phyloP scores from a whole-genome alignment of 2,888 invertebrate species.

The Linnaemya vulpina region DNA sequence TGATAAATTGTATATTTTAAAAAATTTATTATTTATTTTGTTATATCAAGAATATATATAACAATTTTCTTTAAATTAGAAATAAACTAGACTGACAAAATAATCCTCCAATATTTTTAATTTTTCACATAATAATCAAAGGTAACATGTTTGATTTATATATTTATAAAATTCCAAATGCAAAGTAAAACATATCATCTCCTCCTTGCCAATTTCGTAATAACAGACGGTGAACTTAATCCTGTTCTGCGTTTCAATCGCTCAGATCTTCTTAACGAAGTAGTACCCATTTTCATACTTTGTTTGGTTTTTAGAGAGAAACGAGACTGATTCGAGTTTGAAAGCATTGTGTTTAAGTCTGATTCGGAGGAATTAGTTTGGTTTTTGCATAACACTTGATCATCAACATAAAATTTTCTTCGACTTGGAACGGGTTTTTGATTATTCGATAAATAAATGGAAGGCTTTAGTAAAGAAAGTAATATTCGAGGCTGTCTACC shows the following conservation, averaged over 20 bases:
- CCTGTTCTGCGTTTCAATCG: not conserved
- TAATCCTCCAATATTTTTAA: too few relatives aligned
- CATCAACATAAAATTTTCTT: not conserved
- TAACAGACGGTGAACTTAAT: not conserved
- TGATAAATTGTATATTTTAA: too few relatives aligned
- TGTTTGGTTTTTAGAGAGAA: not conserved
- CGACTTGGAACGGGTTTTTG: not conserved
- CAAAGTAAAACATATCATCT: not conserved
- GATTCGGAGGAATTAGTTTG: not conserved
- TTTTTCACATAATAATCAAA: too few relatives aligned
- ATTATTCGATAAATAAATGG: not conserved
- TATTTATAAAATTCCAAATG: not conserved
- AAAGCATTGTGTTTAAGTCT: not conserved
- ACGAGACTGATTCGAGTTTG: not conserved
- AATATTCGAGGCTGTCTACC: not conserved
- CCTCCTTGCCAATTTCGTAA: not conserved
- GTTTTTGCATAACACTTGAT: not conserved
- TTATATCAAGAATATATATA: too few relatives aligned
- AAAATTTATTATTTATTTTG: too few relatives aligned
- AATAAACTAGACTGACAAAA: too few relatives aligned
- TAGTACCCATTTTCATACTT: not conserved
- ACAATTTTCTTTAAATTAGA: too few relatives aligned
- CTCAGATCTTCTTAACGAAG: not conserved
- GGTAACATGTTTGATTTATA: not conserved
- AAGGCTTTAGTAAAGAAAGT: not conserved